These are phyloP conservation scores for Drosophila hamatofila DNA, from an alignment of 2,888 invertebrate species.

Conservation along the genomic window DNA sequence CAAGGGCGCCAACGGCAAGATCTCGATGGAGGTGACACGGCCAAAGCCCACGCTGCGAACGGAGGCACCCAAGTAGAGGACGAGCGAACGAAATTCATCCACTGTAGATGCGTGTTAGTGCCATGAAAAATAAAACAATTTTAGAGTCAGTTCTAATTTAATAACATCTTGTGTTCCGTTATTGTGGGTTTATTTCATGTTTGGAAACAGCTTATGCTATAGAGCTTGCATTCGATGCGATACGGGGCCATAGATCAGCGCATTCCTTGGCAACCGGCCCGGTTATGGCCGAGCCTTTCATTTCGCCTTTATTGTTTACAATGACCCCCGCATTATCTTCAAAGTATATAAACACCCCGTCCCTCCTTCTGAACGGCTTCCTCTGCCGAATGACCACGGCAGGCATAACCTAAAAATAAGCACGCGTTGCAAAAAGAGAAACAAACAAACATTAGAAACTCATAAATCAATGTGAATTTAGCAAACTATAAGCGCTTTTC, in stretches of 20 bases:
- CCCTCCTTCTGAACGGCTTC: conserved; percentile 99
- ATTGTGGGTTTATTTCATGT: conserved; percentile 60
- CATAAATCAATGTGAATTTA: background rate
- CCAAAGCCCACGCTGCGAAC: conserved; percentile 88
- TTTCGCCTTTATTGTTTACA: conserved; percentile 99
- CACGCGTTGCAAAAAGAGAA: conserved; percentile 27
- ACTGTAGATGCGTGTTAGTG: conserved; percentile 27
- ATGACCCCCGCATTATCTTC: conserved; percentile 99
- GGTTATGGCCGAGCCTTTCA: conserved; percentile 99
- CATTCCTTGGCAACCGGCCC: conserved; percentile 99
- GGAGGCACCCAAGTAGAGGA: conserved; percentile 71
- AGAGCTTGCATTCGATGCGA: conserved; percentile 99
- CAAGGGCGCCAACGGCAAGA: conserved; percentile 93
- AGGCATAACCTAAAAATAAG: conserved; percentile 94
- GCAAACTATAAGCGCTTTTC: background rate
- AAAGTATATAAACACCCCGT: conserved; percentile 99
- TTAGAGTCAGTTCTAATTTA: conserved; percentile 62
- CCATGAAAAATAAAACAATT: conserved; percentile 56
- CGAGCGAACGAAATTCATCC: conserved; percentile 15
- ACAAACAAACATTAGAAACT: conserved; percentile 6
- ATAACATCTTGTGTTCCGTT: conserved; percentile 73
- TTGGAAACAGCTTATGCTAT: conserved; percentile 90
- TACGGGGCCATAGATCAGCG: conserved; percentile 99
- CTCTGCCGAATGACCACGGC: conserved; percentile 99
- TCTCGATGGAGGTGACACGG: conserved; percentile 93